Percentiles rank a stretch among this genome's conserved stretches.
Evolutionary conservation across 2,888 invertebrate genomes (phyloP).

Genomic region (Hylaea fasciaria): DNA sequence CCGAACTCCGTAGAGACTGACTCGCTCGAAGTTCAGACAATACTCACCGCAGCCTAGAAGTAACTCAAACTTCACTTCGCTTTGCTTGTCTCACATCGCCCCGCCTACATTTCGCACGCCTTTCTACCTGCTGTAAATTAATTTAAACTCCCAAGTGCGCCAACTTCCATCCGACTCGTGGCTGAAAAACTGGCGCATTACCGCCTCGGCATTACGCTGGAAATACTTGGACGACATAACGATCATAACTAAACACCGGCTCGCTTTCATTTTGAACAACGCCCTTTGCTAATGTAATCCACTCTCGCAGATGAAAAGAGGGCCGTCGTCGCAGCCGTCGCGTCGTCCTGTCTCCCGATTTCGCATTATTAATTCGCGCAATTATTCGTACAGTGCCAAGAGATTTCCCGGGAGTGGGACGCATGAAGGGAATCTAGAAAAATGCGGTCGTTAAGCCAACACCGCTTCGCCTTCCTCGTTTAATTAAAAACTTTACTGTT

Average conservation of each 20-base stretch:
- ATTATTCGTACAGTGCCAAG: constrained; percentile 72
- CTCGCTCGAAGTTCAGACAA: constrained; percentile 41
- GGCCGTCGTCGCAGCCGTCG: constrained; percentile 42
- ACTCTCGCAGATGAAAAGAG: constrained; percentile 61
- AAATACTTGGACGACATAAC: constrained; percentile 29
- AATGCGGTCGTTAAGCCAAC: constrained; percentile 76
- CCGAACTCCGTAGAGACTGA: constrained; percentile 47
- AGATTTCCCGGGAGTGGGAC: constrained; percentile 72
- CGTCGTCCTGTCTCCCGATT: constrained; percentile 61
- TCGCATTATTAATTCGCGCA: constrained; percentile 75
- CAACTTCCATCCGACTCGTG: constrained; percentile 44
- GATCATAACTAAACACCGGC: constrained; percentile 33
- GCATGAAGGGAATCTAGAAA: constrained; percentile 73
- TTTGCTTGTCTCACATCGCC: constrained; percentile 17
- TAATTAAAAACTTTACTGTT: constrained; percentile 81
- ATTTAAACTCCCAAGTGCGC: constrained; percentile 65
- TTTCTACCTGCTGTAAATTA: constrained; percentile 63
- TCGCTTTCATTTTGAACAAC: constrained; percentile 49
- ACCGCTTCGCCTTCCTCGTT: constrained; percentile 62
- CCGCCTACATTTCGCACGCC: constrained; percentile 32
- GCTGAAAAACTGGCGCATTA: constrained; percentile 52
- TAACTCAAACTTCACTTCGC: neutral
- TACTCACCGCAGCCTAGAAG: constrained; percentile 24
- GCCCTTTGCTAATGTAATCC: constrained; percentile 62
- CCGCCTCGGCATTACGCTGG: constrained; percentile 31